Evolutionary conservation across 2,797 vertebrate genomes (phyloP).

Genomic region (Acanthornis magna): DNA sequence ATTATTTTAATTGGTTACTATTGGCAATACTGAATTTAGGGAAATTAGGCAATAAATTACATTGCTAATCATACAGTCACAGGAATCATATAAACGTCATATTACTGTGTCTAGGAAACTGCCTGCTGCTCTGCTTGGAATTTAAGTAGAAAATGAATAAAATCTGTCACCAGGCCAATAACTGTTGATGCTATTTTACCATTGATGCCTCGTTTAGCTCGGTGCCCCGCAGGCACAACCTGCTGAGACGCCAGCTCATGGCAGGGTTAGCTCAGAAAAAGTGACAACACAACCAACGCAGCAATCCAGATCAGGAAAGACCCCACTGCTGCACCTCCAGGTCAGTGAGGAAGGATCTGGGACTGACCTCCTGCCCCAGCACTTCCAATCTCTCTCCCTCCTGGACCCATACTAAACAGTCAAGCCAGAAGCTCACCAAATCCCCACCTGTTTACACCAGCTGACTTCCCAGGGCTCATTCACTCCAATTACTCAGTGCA

Average conservation of each 20-base stretch:
- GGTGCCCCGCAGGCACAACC: rapidly evolving
- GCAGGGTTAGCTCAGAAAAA: not conserved
- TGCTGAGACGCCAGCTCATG: rapidly evolving
- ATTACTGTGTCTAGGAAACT: not conserved
- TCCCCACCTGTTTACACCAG: not conserved
- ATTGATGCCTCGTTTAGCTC: not conserved
- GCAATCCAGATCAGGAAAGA: rapidly evolving
- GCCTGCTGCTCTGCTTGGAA: not conserved
- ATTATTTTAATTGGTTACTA: not conserved
- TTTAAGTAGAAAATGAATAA: not conserved
- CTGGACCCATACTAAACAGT: rapidly evolving
- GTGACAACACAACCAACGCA: rapidly evolving
- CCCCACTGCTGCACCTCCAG: not conserved
- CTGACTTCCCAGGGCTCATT: too few relatives aligned
- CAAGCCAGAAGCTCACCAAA: not conserved
- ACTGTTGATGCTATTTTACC: not conserved
- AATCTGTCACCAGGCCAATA: not conserved
- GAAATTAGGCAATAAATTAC: constrained; percentile 20
- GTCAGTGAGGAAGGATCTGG: not conserved
- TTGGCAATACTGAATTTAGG: not conserved
- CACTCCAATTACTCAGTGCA: not conserved
- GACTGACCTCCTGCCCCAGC: not conserved
- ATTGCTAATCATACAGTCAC: not conserved
- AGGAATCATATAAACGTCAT: not conserved
- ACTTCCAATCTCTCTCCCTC: not conserved